A percentile compares a stretch with the other conserved stretches of the same genome.
Evolutionary conservation across 2,797 vertebrate genomes (phyloP).

Genomic region (Pempheris klunzingeri): DNA sequence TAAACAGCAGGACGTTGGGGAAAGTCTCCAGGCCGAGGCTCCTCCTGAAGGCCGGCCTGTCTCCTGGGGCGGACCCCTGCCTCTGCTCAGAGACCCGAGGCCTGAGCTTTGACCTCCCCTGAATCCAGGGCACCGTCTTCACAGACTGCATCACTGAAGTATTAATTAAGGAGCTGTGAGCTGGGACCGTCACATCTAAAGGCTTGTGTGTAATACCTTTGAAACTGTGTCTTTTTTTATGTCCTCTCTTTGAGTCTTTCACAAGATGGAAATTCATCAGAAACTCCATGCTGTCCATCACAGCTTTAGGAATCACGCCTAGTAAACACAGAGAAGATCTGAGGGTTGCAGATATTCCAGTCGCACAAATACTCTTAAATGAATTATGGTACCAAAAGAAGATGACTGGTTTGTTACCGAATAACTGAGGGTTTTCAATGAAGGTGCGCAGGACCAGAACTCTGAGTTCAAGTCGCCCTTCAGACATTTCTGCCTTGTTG

Average conservation of each 20-base stretch:
- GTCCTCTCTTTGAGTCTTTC: slow-evolving; percentile 49
- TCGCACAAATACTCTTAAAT: rapidly evolving
- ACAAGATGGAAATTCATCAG: slow-evolving; percentile 42
- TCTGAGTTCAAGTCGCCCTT: slow-evolving; percentile 85
- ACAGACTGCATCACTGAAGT: slow-evolving; percentile 23
- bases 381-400: neutral
- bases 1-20: slow-evolving; percentile 68
- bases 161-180: neutral
- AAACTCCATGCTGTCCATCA: slow-evolving; percentile 71
- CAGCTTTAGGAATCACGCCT: slow-evolving; percentile 78
- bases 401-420: slow-evolving; percentile 80
- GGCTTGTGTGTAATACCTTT: slow-evolving; percentile 53
- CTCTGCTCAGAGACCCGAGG: neutral
- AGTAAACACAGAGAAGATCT: neutral
- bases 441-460: slow-evolving; percentile 86
- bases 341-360: neutral
- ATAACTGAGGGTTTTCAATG: slow-evolving; percentile 88
- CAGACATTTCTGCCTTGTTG: slow-evolving; percentile 88
- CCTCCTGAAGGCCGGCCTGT: slow-evolving; percentile 55
- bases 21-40: slow-evolving; percentile 72
- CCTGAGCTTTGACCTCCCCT: slow-evolving; percentile 44
- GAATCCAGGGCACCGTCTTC: slow-evolving; percentile 49
- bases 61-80: slow-evolving; percentile 1
- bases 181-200: neutral
- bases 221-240: slow-evolving; percentile 56